phyloP scores from a whole-genome alignment of 2,888 invertebrate genomes.

The Bellardia pandia region DNA sequence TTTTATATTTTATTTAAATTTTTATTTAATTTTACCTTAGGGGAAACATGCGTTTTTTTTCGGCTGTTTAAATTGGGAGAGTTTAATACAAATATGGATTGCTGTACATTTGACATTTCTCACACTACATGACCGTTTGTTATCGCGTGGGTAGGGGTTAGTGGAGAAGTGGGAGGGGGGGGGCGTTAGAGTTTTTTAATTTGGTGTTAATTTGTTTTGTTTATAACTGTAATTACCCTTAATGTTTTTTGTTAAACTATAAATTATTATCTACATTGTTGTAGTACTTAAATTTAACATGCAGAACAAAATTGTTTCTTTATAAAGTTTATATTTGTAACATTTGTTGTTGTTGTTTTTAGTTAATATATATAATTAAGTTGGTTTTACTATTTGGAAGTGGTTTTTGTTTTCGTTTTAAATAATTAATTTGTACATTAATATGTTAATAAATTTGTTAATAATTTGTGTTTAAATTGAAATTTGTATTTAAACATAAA shows the following conservation, averaged over 20 bases:
- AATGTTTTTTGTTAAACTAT: not conserved
- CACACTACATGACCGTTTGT: too few relatives aligned
- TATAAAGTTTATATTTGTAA: conserved; percentile 24
- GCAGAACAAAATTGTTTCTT: conserved; percentile 61
- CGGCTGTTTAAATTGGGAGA: not conserved
- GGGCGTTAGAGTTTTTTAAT: not conserved
- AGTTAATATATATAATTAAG: conserved; percentile 22
- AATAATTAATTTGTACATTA: conserved; percentile 71
- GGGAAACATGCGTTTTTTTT: not conserved
- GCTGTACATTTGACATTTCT: not conserved
- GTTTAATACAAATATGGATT: not conserved
- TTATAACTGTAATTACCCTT: conserved; percentile 33
- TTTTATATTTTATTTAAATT: conserved; percentile 9
- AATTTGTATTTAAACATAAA: not conserved
- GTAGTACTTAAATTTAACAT: conserved; percentile 68
- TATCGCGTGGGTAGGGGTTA: too few relatives aligned
- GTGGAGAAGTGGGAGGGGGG: too few relatives aligned
- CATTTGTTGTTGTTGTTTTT: conserved; percentile 13
- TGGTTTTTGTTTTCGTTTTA: not conserved
- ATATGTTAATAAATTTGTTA: conserved; percentile 62
- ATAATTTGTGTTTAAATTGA: not conserved
- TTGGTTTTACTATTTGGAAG: not conserved
- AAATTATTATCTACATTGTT: conserved; percentile 23
- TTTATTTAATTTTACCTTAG: conserved; percentile 15
- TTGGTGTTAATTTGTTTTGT: conserved; percentile 7